A percentile compares a stretch with the other conserved stretches of the same genome.
Evolutionary conservation across 2,797 vertebrate species (phyloP).

Genomic region (Dallia pectoralis): DNA sequence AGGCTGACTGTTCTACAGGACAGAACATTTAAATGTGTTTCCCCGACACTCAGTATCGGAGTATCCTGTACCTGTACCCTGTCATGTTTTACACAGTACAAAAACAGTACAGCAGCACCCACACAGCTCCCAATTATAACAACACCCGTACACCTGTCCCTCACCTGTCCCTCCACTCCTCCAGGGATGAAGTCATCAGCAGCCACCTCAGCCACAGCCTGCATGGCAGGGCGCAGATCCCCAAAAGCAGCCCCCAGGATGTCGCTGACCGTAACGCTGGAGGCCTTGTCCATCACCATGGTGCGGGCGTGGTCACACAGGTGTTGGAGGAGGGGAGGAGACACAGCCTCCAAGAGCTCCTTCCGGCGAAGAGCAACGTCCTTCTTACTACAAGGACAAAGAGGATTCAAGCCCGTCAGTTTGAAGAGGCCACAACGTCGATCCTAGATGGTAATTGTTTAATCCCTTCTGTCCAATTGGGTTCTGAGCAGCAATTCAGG

Average conservation of each 20-base stretch:
- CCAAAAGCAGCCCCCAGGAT: conserved; percentile 82
- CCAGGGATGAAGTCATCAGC: conserved; percentile 81
- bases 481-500: not conserved
- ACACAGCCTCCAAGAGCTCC: conserved; percentile 88
- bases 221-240: conserved; percentile 83
- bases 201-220: conserved; percentile 82
- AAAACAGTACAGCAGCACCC: too few relatives aligned
- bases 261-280: conserved; percentile 80
- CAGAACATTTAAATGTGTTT: not conserved
- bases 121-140: too few relatives aligned
- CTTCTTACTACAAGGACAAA: conserved; percentile 82
- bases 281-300: conserved; percentile 83
- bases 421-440: too few relatives aligned
- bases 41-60: not conserved
- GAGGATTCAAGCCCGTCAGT: too few relatives aligned
- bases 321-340: conserved; percentile 79
- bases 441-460: too few relatives aligned
- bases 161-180: conserved; percentile 80
- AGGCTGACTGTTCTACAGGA: not conserved
- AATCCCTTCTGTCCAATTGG: not conserved
- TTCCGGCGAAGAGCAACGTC: conserved; percentile 72
- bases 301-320: conserved; percentile 76
- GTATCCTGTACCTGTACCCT: not conserved
- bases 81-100: too few relatives aligned
- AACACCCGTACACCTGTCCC: not conserved